Percentiles rank a stretch among this genome's conserved stretches.
phyloP scores from a whole-genome alignment of 2,888 invertebrate species.

The Allophyes oxyacanthae region DNA sequence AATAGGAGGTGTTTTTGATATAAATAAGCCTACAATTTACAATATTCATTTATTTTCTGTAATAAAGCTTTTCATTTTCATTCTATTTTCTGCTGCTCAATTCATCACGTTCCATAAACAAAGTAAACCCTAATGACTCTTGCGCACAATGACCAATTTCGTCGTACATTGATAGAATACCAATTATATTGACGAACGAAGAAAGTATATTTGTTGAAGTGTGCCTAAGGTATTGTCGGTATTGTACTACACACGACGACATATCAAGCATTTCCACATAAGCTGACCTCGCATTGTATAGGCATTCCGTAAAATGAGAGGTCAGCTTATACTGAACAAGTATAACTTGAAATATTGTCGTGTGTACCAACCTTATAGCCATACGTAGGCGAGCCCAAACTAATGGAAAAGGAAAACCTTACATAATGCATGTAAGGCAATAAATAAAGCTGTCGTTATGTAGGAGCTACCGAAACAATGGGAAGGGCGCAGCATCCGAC shows the following conservation, averaged over 20 bases:
- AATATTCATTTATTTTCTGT: no score
- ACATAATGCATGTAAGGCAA: slow-evolving; percentile 41
- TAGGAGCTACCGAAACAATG: slow-evolving; percentile 61
- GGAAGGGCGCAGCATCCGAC: slow-evolving; percentile 68
- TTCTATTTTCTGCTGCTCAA: no score
- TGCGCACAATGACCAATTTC: slow-evolving; percentile 1
- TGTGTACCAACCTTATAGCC: slow-evolving; percentile 26
- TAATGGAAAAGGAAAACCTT: slow-evolving; percentile 42
- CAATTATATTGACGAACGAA: slow-evolving; percentile 1
- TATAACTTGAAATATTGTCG: no score
- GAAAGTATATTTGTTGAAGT: slow-evolving; percentile 13
- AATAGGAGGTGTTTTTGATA: no score
- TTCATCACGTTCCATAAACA: background rate
- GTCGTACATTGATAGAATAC: background rate
- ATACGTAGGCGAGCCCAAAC: slow-evolving; percentile 45
- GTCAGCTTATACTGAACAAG: no score
- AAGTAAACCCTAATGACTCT: background rate
- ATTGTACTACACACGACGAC: no score
- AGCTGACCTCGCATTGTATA: no score
- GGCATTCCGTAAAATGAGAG: no score
- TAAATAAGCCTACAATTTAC: no score
- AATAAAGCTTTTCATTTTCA: no score
- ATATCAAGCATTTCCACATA: no score
- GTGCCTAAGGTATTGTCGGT: slow-evolving; percentile 11
- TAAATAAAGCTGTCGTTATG: slow-evolving; percentile 45